A percentile compares a stretch with the other conserved stretches of the same genome.
Evolutionary conservation across 2,113 vertebrate genomes (phyloP).

Genomic region (Dasypus novemcinctus): DNA sequence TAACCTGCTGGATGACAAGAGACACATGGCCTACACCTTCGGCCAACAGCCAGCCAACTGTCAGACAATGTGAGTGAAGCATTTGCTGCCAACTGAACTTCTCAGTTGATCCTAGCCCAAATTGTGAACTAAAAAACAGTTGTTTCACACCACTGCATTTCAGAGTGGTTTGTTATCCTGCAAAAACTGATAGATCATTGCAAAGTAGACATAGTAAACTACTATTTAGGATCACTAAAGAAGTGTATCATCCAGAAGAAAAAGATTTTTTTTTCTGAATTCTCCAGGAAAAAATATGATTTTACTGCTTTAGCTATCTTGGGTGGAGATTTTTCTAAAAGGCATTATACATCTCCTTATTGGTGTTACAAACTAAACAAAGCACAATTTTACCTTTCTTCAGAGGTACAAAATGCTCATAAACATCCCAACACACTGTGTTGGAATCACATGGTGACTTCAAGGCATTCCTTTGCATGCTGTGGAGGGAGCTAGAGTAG

Average conservation of each 20-base stretch:
- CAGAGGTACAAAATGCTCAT: background rate
- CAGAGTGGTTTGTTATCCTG: background rate
- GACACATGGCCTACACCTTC: background rate
- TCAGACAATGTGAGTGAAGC: background rate
- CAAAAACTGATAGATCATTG: background rate
- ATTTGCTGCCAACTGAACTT: background rate
- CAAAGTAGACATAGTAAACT: background rate
- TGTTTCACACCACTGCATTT: background rate
- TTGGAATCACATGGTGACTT: background rate
- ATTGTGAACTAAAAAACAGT: background rate
- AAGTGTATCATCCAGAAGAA: background rate
- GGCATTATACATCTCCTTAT: background rate
- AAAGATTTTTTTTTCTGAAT: background rate
- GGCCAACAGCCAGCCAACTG: background rate
- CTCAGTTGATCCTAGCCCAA: background rate
- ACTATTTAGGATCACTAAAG: background rate
- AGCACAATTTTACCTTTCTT: background rate
- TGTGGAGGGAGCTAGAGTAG: background rate
- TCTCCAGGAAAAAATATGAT: background rate
- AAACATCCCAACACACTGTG: no score
- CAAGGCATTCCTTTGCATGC: background rate
- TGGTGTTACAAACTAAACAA: background rate
- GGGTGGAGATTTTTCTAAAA: conserved; percentile 22
- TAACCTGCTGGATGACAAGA: background rate
- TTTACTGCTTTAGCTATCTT: background rate